A percentile compares a stretch with the other conserved stretches of the same genome.
phyloP scores from a whole-genome alignment of 2,888 invertebrate species.

The Aphodius sticticus region DNA sequence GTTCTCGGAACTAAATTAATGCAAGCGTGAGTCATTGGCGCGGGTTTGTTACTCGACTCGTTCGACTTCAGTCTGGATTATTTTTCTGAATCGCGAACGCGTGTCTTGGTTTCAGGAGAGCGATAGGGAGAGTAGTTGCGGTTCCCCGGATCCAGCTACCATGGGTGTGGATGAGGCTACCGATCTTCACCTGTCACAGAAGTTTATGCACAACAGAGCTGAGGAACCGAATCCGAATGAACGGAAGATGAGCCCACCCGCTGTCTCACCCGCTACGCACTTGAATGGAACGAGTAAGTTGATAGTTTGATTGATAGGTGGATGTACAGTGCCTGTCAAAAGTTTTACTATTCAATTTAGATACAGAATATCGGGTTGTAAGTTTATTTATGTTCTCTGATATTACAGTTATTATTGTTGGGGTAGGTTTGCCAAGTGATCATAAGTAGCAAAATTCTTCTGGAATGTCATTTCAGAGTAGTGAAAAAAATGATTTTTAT shows the following conservation, averaged over 20 bases:
- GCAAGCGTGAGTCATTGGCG: conserved; percentile 12
- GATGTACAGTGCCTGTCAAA: neutral
- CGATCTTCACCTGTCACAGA: conserved; percentile 53
- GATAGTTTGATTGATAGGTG: neutral
- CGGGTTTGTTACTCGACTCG: neutral
- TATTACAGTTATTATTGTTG: no score
- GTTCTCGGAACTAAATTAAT: conserved; percentile 25
- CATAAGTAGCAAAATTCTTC: no score
- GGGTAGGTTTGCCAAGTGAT: no score
- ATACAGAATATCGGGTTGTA: no score
- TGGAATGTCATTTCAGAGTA: no score
- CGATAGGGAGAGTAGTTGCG: conserved; percentile 71
- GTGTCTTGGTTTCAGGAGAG: conserved; percentile 64
- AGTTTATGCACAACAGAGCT: conserved; percentile 46
- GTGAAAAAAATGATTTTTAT: no score
- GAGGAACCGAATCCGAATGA: conserved; percentile 46
- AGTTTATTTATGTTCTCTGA: no score
- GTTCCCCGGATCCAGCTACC: conserved; percentile 66
- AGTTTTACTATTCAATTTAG: neutral
- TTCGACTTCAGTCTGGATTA: conserved; percentile 1
- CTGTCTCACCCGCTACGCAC: conserved; percentile 65
- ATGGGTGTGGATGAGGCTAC: conserved; percentile 60
- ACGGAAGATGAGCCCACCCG: conserved; percentile 53
- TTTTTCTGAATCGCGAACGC: conserved; percentile 20
- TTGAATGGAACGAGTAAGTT: conserved; percentile 72